Conservation (phyloP, 2,888 invertebrate genomes). For the Alviniconcha strummeri region DNA sequence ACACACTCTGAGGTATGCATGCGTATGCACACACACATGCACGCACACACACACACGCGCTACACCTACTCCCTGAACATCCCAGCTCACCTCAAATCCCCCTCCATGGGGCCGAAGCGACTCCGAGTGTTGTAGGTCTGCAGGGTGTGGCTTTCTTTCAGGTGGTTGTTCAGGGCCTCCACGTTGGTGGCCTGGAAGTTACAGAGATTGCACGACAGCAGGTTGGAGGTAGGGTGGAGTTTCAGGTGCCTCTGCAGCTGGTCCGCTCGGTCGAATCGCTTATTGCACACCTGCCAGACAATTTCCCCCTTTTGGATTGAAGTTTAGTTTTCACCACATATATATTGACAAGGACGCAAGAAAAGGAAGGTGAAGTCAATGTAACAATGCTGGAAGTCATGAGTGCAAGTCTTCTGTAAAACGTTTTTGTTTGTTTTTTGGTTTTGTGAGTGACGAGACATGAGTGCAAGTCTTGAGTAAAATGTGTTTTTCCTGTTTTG, state of each 20-base stretch:
- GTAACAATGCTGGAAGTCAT: no score
- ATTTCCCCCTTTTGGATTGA: no score
- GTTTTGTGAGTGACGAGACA: no score
- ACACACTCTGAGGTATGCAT: not conserved
- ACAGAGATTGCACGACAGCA: constrained; percentile 60
- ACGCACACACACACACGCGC: not conserved
- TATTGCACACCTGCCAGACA: constrained; percentile 50
- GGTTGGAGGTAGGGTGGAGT: constrained; percentile 57
- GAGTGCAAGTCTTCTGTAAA: no score
- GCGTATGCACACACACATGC: not conserved
- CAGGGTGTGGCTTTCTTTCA: constrained; percentile 57
- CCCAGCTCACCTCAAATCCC: constrained; percentile 9
- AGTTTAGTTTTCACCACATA: no score
- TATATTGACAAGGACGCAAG: no score
- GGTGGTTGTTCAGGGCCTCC: constrained; percentile 58
- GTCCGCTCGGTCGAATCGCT: constrained; percentile 62
- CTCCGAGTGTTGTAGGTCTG: constrained; percentile 51
- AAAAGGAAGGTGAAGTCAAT: no score
- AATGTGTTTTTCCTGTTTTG: no score
- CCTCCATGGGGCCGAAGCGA: constrained; percentile 28
- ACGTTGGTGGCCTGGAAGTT: constrained; percentile 56
- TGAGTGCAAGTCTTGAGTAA: no score
- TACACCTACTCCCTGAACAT: no score
- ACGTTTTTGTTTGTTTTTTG: no score
- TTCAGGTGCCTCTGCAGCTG: constrained; percentile 65